These are phyloP conservation scores for Megalops cyprinoides DNA, from an alignment of 2,797 vertebrate genomes.

Conservation along the genomic window DNA sequence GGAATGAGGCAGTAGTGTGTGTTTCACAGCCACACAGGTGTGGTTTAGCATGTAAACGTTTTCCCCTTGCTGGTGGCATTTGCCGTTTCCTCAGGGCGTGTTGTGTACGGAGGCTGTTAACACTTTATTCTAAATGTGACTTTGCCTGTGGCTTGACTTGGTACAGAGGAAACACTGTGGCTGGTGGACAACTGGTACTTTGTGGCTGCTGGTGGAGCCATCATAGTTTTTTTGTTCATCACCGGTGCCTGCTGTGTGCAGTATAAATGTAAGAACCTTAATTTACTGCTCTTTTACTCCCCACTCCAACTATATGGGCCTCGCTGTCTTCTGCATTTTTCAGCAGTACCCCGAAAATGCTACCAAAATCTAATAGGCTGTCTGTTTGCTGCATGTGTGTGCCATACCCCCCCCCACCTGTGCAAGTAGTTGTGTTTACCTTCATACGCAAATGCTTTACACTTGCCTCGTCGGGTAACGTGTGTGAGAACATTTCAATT, in stretches of 20 bases:
- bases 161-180: background rate
- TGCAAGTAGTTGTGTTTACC: no score
- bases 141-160: background rate
- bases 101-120: background rate
- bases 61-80: background rate
- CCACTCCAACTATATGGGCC: no score
- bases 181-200: background rate
- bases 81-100: background rate
- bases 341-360: no score
- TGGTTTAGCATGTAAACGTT: background rate
- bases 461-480: no score
- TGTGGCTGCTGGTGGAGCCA: background rate
- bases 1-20: no score
- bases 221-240: background rate
- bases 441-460: no score
- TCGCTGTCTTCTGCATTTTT: no score
- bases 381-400: no score
- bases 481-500: no score
- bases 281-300: background rate
- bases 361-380: no score
- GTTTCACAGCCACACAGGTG: no score
- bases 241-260: background rate
- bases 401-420: no score
- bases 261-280: constrained; percentile 2
- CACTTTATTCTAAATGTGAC: background rate